Evolutionary conservation across 2,113 vertebrate species (phyloP).

Genomic region (Copsychus sechellarum): DNA sequence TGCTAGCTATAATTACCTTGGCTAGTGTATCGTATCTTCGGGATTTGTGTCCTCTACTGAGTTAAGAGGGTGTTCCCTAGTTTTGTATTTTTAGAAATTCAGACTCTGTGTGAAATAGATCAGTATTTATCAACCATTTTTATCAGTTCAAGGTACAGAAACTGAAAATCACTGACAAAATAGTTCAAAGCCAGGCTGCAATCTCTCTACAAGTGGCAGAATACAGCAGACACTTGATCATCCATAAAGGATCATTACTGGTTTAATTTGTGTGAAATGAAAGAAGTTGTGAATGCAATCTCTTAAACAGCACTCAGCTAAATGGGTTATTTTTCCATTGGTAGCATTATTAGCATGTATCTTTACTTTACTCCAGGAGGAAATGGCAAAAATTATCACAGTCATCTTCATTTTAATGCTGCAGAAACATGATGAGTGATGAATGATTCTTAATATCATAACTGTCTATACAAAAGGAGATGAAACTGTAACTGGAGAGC

Average conservation of each 20-base stretch:
- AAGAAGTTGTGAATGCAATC: constrained; percentile 38
- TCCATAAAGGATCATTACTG: constrained; percentile 1
- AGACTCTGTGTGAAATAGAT: background rate
- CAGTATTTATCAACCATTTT: background rate
- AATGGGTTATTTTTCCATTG: constrained; percentile 53
- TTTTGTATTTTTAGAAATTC: background rate
- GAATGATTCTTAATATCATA: constrained; percentile 36
- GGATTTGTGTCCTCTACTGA: background rate
- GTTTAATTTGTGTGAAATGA: constrained; percentile 43
- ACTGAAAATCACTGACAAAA: background rate
- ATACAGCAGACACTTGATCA: constrained; percentile 7
- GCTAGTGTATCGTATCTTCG: background rate
- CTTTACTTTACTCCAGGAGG: constrained; percentile 12
- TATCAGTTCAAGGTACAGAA: background rate
- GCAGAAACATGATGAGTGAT: constrained; percentile 44
- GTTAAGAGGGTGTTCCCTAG: background rate
- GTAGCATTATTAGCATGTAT: constrained; percentile 4
- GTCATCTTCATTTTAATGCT: constrained; percentile 21
- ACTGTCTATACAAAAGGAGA: constrained; percentile 11
- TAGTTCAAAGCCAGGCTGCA: background rate
- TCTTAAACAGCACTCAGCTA: constrained; percentile 43
- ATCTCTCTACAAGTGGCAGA: background rate
- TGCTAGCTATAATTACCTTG: background rate
- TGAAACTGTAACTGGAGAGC: constrained; percentile 42
- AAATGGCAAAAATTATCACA: constrained; percentile 47